Evolutionary conservation across 2,113 vertebrate species (phyloP).

Genomic region (Alethe diademata): DNA sequence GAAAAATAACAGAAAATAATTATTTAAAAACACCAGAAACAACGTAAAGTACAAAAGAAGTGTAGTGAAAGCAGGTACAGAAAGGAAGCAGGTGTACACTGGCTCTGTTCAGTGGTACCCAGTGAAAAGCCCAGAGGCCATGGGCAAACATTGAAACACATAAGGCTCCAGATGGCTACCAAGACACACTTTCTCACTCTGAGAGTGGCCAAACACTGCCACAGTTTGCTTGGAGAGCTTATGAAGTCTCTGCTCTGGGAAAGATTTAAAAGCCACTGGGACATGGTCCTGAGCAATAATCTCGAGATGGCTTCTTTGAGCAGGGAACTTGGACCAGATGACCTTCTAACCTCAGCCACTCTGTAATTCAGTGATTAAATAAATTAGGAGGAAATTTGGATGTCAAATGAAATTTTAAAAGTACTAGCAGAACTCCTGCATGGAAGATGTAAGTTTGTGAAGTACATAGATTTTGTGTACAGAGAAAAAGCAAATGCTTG

Average conservation of each 20-base stretch:
- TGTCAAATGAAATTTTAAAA: background rate
- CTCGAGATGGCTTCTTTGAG: background rate
- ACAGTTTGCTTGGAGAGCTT: background rate
- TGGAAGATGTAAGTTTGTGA: background rate
- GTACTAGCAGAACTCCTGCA: background rate
- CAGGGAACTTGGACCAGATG: rapidly evolving
- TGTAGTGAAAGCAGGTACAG: background rate
- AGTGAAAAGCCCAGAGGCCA: background rate
- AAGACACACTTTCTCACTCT: background rate
- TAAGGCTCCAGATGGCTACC: background rate
- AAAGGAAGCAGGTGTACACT: background rate
- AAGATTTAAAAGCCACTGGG: background rate
- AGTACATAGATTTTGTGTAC: background rate
- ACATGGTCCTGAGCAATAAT: too few species aligned
- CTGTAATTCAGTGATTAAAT: background rate
- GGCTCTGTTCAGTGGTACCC: background rate
- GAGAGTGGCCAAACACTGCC: background rate
- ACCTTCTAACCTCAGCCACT: background rate
- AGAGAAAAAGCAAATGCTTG: background rate
- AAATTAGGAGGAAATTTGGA: background rate
- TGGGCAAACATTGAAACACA: rapidly evolving
- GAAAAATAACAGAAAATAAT: background rate
- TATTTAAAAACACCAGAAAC: background rate
- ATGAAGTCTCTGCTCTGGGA: background rate
- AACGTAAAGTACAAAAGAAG: background rate